phyloP scores from a whole-genome alignment of 2,888 invertebrate species.

The Urechis unicinctus region DNA sequence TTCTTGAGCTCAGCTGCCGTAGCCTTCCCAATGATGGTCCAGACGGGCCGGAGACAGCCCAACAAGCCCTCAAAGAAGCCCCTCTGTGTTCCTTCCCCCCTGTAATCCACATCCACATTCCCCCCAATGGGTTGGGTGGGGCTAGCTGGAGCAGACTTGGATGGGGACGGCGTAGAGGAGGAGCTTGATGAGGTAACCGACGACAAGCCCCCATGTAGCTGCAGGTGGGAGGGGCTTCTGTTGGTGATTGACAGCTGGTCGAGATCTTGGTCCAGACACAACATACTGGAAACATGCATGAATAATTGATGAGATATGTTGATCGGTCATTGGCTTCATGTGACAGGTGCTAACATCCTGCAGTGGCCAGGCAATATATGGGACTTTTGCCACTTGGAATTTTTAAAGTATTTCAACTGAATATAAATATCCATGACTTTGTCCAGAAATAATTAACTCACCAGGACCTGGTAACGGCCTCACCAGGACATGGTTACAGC shows the following conservation, averaged over 20 bases:
- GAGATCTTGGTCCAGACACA: slow-evolving; percentile 43
- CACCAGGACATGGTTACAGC: no score
- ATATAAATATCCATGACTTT: no score
- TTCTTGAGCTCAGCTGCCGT: slow-evolving; percentile 20
- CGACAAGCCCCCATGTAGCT: slow-evolving; percentile 13
- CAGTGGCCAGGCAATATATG: no score
- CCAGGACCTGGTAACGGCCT: no score
- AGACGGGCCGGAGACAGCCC: slow-evolving; percentile 80
- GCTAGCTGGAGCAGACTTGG: slow-evolving; percentile 37
- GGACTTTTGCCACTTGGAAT: no score
- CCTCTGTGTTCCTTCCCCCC: slow-evolving; percentile 26
- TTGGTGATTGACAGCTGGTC: slow-evolving; percentile 31
- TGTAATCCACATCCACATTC: slow-evolving; percentile 33
- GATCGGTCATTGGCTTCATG: not conserved
- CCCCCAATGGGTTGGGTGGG: slow-evolving; percentile 28
- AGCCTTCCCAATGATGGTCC: slow-evolving; percentile 74
- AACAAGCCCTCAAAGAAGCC: slow-evolving; percentile 62
- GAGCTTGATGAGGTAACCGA: slow-evolving; percentile 15
- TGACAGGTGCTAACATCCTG: no score
- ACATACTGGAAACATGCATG: slow-evolving; percentile 37
- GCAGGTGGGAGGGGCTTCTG: slow-evolving; percentile 27
- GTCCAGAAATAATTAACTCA: no score
- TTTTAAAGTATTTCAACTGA: no score
- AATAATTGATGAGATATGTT: not conserved
- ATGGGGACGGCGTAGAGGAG: slow-evolving; percentile 5